Evolutionary conservation across 2,113 vertebrate species (phyloP).

Genomic region (Prinia subflava): DNA sequence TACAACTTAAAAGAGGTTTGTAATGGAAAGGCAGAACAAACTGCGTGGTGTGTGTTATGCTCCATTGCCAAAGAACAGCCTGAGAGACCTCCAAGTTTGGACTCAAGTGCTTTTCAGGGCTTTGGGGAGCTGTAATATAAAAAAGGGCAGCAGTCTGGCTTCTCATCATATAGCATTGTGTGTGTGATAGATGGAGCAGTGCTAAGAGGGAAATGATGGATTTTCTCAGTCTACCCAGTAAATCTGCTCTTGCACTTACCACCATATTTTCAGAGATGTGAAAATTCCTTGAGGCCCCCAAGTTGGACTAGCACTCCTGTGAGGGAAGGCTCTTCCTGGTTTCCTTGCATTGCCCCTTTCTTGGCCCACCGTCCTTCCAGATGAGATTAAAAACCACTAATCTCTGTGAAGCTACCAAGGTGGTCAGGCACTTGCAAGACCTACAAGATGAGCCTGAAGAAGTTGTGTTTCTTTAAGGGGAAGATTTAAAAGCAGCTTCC

Average conservation of each 20-base stretch:
- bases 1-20: background rate
- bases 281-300: background rate
- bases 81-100: background rate
- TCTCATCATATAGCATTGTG: background rate
- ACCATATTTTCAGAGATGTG: background rate
- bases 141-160: background rate
- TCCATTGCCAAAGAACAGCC: background rate
- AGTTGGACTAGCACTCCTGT: background rate
- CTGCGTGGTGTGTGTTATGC: background rate
- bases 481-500: background rate
- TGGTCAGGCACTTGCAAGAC: background rate
- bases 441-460: background rate
- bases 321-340: background rate
- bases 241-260: background rate
- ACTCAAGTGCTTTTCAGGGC: background rate
- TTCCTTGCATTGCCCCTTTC: background rate
- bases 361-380: background rate
- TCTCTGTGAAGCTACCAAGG: background rate
- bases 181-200: background rate
- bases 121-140: background rate
- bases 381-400: background rate
- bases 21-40: constrained; percentile 22
- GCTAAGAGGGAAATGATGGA: background rate
- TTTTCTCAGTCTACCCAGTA: background rate
- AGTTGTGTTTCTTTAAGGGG: background rate